Evolutionary conservation across 1,140 invertebrate species (phyloP).

Genomic region (Pectinophora gossypiella): DNA sequence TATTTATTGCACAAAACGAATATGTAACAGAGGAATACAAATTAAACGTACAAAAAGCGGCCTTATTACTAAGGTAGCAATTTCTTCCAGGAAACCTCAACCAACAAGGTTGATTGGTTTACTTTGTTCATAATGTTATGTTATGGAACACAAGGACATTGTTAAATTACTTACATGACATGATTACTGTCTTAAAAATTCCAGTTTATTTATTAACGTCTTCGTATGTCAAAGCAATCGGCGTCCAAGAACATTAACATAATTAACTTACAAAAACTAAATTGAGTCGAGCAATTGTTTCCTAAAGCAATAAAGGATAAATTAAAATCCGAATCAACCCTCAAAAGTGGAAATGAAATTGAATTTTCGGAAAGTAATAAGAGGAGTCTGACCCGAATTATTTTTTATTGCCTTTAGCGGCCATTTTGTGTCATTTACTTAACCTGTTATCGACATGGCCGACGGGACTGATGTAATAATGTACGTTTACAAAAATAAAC

Average conservation of each 20-base stretch:
- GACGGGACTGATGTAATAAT: constrained; percentile 28
- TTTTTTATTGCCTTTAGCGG: constrained; percentile 49
- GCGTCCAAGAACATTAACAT: too few relatives aligned
- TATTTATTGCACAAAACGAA: too few relatives aligned
- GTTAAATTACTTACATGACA: background rate
- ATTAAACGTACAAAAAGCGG: too few relatives aligned
- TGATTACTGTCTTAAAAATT: too few relatives aligned
- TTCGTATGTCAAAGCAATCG: too few relatives aligned
- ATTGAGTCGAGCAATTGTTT: constrained; percentile 27
- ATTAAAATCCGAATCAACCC: background rate
- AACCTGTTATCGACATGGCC: constrained; percentile 55
- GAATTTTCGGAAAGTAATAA: constrained; percentile 56
- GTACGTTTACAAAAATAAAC: constrained; percentile 11
- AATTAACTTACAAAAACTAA: constrained; percentile 21
- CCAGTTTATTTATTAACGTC: too few relatives aligned
- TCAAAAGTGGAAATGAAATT: constrained; percentile 47
- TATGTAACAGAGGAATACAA: too few relatives aligned
- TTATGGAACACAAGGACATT: background rate
- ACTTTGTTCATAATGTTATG: background rate
- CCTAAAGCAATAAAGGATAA: constrained; percentile 35
- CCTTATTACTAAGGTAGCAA: too few relatives aligned
- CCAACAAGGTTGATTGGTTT: too few relatives aligned
- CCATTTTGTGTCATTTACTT: constrained; percentile 63
- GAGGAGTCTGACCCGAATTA: constrained; percentile 42
- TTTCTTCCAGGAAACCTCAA: too few relatives aligned